Percentiles rank a stretch among this genome's conserved stretches.
phyloP scores from a whole-genome alignment of 2,888 invertebrate species.

The Drosophila borborema region DNA sequence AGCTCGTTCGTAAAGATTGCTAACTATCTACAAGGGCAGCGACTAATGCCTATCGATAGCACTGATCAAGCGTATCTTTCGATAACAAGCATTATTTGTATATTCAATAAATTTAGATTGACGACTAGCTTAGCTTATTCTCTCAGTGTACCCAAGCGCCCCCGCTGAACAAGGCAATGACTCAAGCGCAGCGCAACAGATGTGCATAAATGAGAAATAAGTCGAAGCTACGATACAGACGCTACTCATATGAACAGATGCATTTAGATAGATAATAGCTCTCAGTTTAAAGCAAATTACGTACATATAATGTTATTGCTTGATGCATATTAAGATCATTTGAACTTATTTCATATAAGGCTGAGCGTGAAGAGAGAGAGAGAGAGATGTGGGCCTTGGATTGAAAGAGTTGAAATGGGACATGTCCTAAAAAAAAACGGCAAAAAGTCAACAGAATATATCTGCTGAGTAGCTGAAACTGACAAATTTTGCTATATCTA shows the following conservation, averaged over 20 bases:
- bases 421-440: neutral
- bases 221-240: neutral
- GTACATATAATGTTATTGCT: neutral
- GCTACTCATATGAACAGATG: constrained; percentile 17
- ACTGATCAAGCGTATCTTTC: neutral
- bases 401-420: neutral
- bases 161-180: constrained; percentile 4
- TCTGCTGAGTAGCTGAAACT: no score
- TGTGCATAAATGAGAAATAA: constrained; percentile 28
- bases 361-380: neutral
- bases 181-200: constrained; percentile 24
- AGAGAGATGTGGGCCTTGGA: no score
- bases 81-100: neutral
- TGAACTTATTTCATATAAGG: neutral
- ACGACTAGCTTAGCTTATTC: neutral
- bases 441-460: neutral
- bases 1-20: neutral
- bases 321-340: neutral
- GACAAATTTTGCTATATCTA: no score
- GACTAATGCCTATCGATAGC: neutral
- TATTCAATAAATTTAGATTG: neutral
- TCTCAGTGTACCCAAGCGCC: constrained; percentile 7
- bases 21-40: neutral
- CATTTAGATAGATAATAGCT: constrained; percentile 1
- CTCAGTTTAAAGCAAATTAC: neutral